These are phyloP conservation scores for Hesperophylax magnus DNA, from an alignment of 1,140 invertebrate species.

Conservation along the genomic window DNA sequence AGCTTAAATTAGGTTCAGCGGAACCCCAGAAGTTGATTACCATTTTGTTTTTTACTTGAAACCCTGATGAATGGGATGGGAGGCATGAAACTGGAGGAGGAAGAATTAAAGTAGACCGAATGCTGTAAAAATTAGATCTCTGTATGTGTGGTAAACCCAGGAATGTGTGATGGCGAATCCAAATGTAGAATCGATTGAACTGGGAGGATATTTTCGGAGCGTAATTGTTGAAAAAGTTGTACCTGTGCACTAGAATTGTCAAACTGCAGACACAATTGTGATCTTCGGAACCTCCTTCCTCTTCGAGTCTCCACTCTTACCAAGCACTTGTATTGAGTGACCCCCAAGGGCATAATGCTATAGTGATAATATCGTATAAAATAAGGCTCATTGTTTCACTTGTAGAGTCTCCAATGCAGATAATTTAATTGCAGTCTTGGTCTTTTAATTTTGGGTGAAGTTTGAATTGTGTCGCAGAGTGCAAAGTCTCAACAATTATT, in stretches of 20 bases:
- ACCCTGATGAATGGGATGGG: no score
- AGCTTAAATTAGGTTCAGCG: no score
- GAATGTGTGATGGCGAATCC: no score
- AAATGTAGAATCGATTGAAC: no score
- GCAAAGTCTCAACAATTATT: neutral
- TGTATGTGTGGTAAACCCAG: no score
- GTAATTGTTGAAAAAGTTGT: neutral
- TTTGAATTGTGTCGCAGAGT: neutral
- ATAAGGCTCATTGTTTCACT: neutral
- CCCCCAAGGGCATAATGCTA: slow-evolving; percentile 1
- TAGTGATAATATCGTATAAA: neutral
- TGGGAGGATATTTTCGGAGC: no score
- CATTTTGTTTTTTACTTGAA: no score
- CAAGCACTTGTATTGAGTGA: slow-evolving; percentile 44
- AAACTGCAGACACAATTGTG: slow-evolving; percentile 47
- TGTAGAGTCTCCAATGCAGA: neutral
- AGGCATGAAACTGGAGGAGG: no score
- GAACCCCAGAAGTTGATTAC: no score
- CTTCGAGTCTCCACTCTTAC: slow-evolving; percentile 49
- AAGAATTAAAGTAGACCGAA: no score
- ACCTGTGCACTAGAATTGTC: slow-evolving; percentile 44
- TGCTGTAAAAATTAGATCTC: no score
- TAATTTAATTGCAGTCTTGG: neutral
- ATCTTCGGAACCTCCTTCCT: slow-evolving; percentile 40
- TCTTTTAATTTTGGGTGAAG: no score